Percentiles rank a stretch among this genome's conserved stretches.
Conservation (phyloP, 2,888 invertebrate species). For the Polietes domitor region DNA sequence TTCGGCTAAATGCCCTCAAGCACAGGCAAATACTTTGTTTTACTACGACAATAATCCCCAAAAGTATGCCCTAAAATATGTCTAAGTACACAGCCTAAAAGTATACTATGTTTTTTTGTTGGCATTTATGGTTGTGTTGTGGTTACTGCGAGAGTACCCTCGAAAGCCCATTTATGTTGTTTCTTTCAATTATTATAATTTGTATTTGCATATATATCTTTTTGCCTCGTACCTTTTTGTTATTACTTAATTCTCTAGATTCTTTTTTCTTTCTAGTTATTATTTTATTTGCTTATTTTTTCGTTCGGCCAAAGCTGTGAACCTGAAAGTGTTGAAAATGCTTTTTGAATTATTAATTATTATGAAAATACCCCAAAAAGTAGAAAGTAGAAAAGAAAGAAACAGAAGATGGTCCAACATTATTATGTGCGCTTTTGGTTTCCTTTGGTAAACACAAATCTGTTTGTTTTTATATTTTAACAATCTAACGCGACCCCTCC, state of each 20-base stretch:
- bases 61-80: constrained; percentile 48
- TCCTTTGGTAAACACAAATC: background rate
- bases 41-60: constrained; percentile 8
- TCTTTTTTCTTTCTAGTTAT: background rate
- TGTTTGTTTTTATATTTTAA: constrained; percentile 18
- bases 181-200: constrained; percentile 9
- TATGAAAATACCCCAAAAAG: background rate
- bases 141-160: background rate
- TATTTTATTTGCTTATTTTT: background rate
- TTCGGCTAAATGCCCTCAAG: background rate
- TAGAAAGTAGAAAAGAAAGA: background rate
- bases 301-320: background rate
- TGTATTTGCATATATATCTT: constrained; percentile 3
- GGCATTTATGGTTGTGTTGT: background rate
- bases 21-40: background rate
- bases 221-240: constrained; percentile 3
- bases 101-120: constrained; percentile 5
- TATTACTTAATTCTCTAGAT: background rate
- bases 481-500: background rate
- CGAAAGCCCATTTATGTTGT: background rate
- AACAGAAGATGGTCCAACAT: constrained; percentile 13
- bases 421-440: constrained; percentile 47
- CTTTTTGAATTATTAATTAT: constrained; percentile 11
- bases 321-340: constrained; percentile 14
- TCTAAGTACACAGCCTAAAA: background rate